A percentile compares a stretch with the other conserved stretches of the same genome.
Evolutionary conservation across 2,113 vertebrate genomes (phyloP).

Genomic region (Menidia beryllina): DNA sequence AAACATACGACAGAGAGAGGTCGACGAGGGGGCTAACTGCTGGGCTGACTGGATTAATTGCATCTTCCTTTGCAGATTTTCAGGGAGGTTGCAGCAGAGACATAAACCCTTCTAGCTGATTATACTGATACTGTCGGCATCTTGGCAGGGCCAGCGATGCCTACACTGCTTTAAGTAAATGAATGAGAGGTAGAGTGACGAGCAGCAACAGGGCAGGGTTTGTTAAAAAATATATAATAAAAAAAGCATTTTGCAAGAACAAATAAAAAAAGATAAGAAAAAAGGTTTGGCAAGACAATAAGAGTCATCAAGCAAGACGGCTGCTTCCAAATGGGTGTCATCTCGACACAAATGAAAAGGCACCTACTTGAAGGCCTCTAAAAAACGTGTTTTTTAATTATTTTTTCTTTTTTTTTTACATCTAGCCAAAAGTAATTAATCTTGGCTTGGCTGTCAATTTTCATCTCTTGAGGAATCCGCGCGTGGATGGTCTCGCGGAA

Average conservation of each 20-base stretch:
- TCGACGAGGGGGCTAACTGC: background rate
- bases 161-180: slow-evolving; percentile 46
- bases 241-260: too few species aligned
- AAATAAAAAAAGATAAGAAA: slow-evolving; percentile 11
- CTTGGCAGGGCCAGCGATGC: slow-evolving; percentile 42
- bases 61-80: background rate
- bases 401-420: background rate
- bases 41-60: background rate
- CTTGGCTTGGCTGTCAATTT: background rate
- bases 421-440: background rate
- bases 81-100: background rate
- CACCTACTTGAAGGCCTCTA: slow-evolving; percentile 21
- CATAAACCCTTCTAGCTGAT: slow-evolving; percentile 1
- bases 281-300: too few species aligned
- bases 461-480: background rate
- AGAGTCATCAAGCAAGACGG: slow-evolving; percentile 1
- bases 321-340: slow-evolving; percentile 51
- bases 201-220: slow-evolving; percentile 10
- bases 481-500: slow-evolving; percentile 1
- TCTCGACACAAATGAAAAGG: slow-evolving; percentile 33
- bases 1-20: background rate
- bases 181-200: slow-evolving; percentile 25
- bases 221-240: background rate
- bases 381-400: background rate
- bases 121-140: slow-evolving; percentile 37